Conservation (phyloP, 2,113 vertebrate species). For the Chiloscyllium plagiosum region DNA sequence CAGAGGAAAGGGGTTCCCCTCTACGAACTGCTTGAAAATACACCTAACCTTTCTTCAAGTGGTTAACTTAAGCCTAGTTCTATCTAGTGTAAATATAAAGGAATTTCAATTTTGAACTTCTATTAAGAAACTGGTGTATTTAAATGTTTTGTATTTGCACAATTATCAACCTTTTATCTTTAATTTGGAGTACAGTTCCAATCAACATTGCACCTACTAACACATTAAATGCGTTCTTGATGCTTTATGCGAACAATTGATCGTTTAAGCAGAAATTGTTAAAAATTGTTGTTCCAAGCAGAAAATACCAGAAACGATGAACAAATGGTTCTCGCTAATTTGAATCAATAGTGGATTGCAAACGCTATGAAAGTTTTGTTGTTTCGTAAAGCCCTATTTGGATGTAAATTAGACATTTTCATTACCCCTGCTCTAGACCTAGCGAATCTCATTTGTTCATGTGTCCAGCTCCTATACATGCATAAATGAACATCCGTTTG, state of each 20-base stretch:
- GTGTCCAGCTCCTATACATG: background rate
- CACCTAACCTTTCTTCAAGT: background rate
- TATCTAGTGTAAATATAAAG: too few relatives aligned
- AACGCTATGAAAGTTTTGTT: too few relatives aligned
- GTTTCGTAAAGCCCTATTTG: background rate
- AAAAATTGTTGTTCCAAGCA: background rate
- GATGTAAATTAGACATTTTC: too few relatives aligned
- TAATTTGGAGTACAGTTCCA: background rate
- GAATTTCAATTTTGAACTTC: background rate
- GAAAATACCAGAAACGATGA: background rate
- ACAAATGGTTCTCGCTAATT: background rate
- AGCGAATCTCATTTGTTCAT: too few relatives aligned
- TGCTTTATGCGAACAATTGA: background rate
- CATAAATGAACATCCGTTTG: conserved; percentile 1
- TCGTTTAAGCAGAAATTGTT: background rate
- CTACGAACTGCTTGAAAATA: background rate
- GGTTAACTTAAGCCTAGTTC: too few relatives aligned
- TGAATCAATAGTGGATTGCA: background rate
- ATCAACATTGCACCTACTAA: background rate
- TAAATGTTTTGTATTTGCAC: background rate
- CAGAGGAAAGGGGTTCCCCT: background rate
- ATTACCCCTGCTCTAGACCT: too few relatives aligned
- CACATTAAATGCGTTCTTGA: too few relatives aligned
- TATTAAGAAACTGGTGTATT: background rate
- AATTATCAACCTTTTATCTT: background rate